Base-by-base conservation (phyloP, 2,113 vertebrate species). In the Paedocypris sp. region DNA sequence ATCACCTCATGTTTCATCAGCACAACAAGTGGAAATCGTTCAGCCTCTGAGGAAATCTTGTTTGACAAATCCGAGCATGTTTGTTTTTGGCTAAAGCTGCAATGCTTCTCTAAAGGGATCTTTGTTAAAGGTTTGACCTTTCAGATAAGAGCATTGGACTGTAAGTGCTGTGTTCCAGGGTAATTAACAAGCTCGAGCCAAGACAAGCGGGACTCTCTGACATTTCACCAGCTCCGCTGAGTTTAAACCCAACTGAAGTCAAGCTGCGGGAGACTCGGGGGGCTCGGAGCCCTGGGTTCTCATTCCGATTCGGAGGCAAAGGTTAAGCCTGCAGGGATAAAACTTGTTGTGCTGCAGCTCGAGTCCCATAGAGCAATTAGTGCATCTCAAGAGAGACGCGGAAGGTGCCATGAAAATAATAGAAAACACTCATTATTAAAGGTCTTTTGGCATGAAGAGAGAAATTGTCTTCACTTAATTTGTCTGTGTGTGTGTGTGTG, bases 311-410 rank as follows among this genome's bases (percentile, higher is more conserved):
- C 1, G 2, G 6, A 5, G 4, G 23, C 33, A 74, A 86, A 84
- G 78, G 82, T 82, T 79, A 75, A 33, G 15, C 43, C 46, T 62
- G 36, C n/a, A 62, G 57, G 64, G 33, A n/a, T n/a, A n/a, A 6
- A 4, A 18, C 48, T 71, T 72, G 73, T 81, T 76, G 13, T 62
- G 61, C 15, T 45, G 57, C 58, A 59, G 19, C 19, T 49, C 9
- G 35, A 33, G 62, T 73, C 71, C 62, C n/a, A 66, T 76, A 74
- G 71, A 72, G 46, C 66, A 53, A 78, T 79, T 78, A 76, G 39
- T 7, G 16, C 1, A 19, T 61, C 74, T 61, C 45, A 39, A 15
- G 70, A 79, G 75, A 70, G 25, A 35, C 13, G 25, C 1, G 15
- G 38, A 57, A 32, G 70, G 66, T n/a, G 36, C 71, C 60, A 60